Base-by-base conservation (phyloP, 2,888 invertebrate genomes). In the Nezara viridula region DNA sequence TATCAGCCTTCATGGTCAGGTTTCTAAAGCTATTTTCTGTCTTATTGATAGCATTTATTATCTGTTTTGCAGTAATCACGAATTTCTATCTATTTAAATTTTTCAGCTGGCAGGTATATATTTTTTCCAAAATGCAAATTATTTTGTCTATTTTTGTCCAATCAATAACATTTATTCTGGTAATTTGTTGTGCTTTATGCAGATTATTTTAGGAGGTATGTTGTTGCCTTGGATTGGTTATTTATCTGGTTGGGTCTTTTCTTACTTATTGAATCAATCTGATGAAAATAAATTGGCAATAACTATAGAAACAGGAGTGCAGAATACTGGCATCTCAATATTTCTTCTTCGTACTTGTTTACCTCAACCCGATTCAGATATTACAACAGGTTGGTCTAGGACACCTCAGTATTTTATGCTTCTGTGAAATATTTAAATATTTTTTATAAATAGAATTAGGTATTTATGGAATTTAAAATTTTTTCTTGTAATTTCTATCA, bases 251-350 rank as follows among this genome's bases (percentile, higher is more conserved):
- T 96, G 95, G 92, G 81, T 94, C 16, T 91, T 95, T 0, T 95
- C 97, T 0, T 93, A 94, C 88, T 47, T 95, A 0, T 93, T 95
- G 24, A 94, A 94, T 47, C 96, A 96, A 92, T 94, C 95, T 10
- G 92, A 94, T 81, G 92, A 94, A 6, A 97, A 98, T 92, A 93
- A 95, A 5, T 93, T 97, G n/a, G 97, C 98, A 10, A 98, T 98
- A 92, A 96, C 97, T 86, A 96, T 98, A 86, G 98, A 98, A 94
- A 97, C 97, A 9, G 98, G 98, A 88, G 96, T 98, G 89, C 98
- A 98, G 93, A 98, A 98, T 93, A 98, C 98, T 0, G 98, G 98
- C 81, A 96, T 98, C 91, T 95, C 98, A 0, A 98, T 98, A 92
- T 97, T 98, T 93, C 94, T 98, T 91, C 93, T 98, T 89, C 94